Base-by-base conservation (phyloP, 2,113 vertebrate genomes). In the Hystrix brachyura region DNA sequence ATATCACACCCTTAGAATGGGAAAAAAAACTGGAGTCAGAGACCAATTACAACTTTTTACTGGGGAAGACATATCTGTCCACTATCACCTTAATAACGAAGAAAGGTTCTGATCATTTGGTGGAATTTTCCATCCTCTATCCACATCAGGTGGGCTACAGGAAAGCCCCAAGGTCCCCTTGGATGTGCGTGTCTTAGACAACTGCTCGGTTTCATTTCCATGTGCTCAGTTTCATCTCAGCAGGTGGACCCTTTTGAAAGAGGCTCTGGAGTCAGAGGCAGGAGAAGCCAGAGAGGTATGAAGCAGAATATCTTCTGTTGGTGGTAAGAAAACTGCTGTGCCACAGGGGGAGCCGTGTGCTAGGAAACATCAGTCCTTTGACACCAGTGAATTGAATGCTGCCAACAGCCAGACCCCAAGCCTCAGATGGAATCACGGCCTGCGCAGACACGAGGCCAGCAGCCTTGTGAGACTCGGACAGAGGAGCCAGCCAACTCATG, bases 291-390 rank as follows among this genome's bases (percentile, higher is more conserved):
- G 64, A 60, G 23, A n/a, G 14, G 55, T 7, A 3, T 5, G 12
- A 69, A 21, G 2, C 12, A 51, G 13, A 29, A 57, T 32, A 82
- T 19, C 13, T 6, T 55, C 14, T n/a, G 4, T 7, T 46, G 12
- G 25, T 23, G 46, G 46, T 15, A 34, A 65, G 43, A 25, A 69
- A 67, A 25, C 2, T 5, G 0, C 15, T 2, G 12, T 14, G 8
- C 5, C 74, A 27, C 25, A 14, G 11, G 3, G 13, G 12, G 57
- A 3, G 12, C n/a, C 1, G 0, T 3, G 0, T 32, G 53, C 34
- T 4, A 48, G 17, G n/a, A n/a, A 8, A 10, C 13, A 9, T 46
- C 32, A 34, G 46, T 12, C 32, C 62, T 51, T 5, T 1, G 19
- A 34, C 21, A 9, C 5, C 19, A 55, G 10, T 21, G 48, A 38